phyloP scores from a whole-genome alignment of 64 coral and sea anemone species.

The Dendronephthya gigantea region DNA sequence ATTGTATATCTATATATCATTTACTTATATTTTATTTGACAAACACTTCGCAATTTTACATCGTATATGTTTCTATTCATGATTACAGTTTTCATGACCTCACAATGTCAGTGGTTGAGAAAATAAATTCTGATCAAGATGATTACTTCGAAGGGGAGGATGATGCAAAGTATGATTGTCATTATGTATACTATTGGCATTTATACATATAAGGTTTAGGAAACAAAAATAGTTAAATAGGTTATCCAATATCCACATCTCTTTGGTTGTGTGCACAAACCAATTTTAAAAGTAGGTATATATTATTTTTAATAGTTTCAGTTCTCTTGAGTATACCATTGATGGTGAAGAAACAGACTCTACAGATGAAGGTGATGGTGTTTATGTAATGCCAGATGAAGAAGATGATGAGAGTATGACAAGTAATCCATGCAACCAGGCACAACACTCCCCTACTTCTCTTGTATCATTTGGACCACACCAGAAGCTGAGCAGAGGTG shows the following conservation, averaged over 20 bases:
- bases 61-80: neutral
- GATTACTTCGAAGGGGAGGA: neutral
- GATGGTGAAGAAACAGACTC: neutral
- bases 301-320: neutral
- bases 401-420: too few species aligned
- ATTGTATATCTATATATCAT: neutral
- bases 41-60: too few species aligned
- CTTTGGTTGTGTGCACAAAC: neutral
- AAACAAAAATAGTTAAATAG: neutral
- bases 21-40: neutral
- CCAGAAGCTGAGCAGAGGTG: neutral
- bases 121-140: neutral
- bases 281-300: too few species aligned
- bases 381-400: too few species aligned
- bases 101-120: neutral
- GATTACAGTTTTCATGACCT: neutral
- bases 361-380: slow-evolving; percentile 8
- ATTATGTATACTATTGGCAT: neutral
- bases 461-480: neutral
- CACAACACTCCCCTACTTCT: neutral
- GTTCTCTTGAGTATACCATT: neutral
- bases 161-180: neutral
- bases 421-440: too few species aligned
- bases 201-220: neutral
- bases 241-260: neutral